Evolutionary conservation across 1,140 invertebrate species (phyloP), one percentile per base, ranked within the genome.

Genomic region (Drosophila rufa): DNA sequence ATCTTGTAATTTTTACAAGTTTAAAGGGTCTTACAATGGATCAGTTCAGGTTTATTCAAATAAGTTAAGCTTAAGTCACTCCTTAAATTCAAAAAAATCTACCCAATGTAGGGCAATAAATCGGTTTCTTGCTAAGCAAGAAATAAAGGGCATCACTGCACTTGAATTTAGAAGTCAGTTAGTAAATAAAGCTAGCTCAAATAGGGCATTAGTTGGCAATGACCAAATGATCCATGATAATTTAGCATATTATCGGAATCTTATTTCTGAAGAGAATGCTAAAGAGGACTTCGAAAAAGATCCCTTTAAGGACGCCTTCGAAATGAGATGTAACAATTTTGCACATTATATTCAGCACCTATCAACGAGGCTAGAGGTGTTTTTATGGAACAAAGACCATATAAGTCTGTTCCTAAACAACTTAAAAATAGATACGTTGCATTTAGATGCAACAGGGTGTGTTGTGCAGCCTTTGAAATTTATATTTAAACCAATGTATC

Each of bases 261-360:
- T 42, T 1, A 56, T n/a, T 25, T 57, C 36, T 7, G 19, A 42
- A 7, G 55, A 25, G 6, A 57, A 57, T 15, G 9, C 15, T 2
- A 57, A 42, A 40, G 22, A 57, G 14, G 55, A 42, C 15, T 57
- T 57, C 40, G 15, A 40, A 7, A 36, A 48, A 33, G 27, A 60
- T 36, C 25, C 9, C 3, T 48, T 60, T 48, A 48, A 48, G 3
- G 57, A 48, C 27, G 43, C 27, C 4, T 47, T 36, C 19, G 8
- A 56, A 3, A 56, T 40, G 36, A 38, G 15, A 22, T 56, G 19
- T 14, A 22, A 40, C 14, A 15, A 40, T 19, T 55, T 55, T 55
- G 1, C 4, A 14, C 9, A 55, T 19, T 38, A 33, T 19, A 38
- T 55, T 36, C 30, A 55, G 33, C 17, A 38, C 19, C 14, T 38